Base-by-base conservation (phyloP, 2,797 vertebrate species). In the Siniperca scherzeri region DNA sequence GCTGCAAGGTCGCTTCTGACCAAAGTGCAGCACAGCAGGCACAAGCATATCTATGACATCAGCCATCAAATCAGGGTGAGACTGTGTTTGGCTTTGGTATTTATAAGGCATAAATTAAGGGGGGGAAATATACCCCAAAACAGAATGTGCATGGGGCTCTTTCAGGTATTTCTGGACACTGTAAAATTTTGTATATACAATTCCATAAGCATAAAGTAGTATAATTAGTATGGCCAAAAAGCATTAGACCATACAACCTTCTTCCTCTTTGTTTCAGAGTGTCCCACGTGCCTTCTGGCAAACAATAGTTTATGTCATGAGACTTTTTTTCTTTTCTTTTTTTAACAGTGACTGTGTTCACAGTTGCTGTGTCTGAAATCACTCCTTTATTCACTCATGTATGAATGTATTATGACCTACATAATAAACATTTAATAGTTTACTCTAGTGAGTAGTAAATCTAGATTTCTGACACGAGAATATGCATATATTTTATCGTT, bases 1-100 rank as follows among this genome's bases (percentile, higher is more conserved):
- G 95, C 96, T 0, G 98, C 97, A 14, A 97, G 97, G 36, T 97
- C 97, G 92, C 93, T 99, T 19, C 95, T 97, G 96, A 97, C 96
- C 89, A 99, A 98, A 92, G 95, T 97, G 88, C 98, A 96, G 90
- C 97, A 96, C 92, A 98, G 96, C 94, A 94, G 98, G 11, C 98
- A 98, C 90, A 96, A 97, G 74, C 93, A 97, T 87, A 96, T 96
- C 59, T 97, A 97, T 0, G 97, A 99, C 85, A 95, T 93, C 87
- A 97, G 93, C 91, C 92, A 94, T 84, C 98, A 98, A 67, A 95
- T 96, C 89, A 98, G 97, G 94, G 98, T 99, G 66, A 93, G 89
- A 5, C 17, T 38, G 30, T 22, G 21, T 82, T 53, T 70, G 6
- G 0, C 38, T 40, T 61, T 48, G 42, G 7, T 57, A 1, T 73